These are phyloP conservation scores for Chalcosyrphus nemorum DNA, from an alignment of 2,888 invertebrate species.

Conservation along the genomic window DNA sequence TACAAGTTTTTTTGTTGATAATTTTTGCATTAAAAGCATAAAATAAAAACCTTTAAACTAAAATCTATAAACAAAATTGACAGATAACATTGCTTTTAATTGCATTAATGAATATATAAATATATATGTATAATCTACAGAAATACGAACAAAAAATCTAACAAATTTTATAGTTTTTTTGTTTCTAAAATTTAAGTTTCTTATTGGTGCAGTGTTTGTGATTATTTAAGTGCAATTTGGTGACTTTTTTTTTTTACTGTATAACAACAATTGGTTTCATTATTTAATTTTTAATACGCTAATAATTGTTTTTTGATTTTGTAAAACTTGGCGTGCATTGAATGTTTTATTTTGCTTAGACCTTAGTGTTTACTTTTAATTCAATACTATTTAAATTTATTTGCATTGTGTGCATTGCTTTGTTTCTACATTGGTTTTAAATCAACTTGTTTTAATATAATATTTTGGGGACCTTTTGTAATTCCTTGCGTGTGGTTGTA, in stretches of 20 bases:
- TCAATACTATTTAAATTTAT: constrained; percentile 41
- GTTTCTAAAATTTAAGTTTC: constrained; percentile 11
- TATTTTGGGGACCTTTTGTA: constrained; percentile 15
- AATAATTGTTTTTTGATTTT: constrained; percentile 32
- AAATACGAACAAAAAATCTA: background rate
- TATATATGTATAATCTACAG: constrained; percentile 12
- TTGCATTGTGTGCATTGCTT: constrained; percentile 72
- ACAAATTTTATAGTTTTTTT: background rate
- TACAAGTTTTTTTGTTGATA: constrained; percentile 41
- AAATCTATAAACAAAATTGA: constrained; percentile 49
- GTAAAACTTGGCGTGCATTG: constrained; percentile 59
- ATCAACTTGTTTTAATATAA: background rate
- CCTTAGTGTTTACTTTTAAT: constrained; percentile 20
- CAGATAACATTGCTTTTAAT: constrained; percentile 66
- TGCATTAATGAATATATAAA: constrained; percentile 57
- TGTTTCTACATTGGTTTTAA: background rate
- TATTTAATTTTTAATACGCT: constrained; percentile 17
- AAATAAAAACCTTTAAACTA: background rate
- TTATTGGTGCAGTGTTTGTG: constrained; percentile 58
- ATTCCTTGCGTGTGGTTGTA: constrained; percentile 3
- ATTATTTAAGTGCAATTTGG: constrained; percentile 68
- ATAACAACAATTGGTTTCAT: constrained; percentile 48
- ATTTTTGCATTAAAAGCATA: constrained; percentile 7
- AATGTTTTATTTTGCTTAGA: constrained; percentile 13
- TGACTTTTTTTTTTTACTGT: constrained; percentile 42